Percentiles rank a stretch among this genome's conserved stretches.
Conservation (phyloP, 2,797 vertebrate species). For the Adrianichthys oophorus region DNA sequence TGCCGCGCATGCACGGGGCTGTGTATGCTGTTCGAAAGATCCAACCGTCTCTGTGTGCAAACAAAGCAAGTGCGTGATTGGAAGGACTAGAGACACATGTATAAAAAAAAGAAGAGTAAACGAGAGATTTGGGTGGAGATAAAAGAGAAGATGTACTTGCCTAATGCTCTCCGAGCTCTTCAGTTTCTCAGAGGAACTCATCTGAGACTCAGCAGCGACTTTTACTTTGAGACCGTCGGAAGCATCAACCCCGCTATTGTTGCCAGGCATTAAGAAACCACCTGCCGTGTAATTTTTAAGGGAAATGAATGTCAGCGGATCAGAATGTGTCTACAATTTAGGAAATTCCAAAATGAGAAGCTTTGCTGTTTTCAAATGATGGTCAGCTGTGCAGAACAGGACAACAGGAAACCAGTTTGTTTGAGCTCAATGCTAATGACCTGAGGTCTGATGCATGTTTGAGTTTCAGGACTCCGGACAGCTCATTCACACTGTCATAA, state of each 20-base stretch:
- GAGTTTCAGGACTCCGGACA: constrained; percentile 52
- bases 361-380: constrained; percentile 24
- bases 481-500: constrained; percentile 19
- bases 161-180: constrained; percentile 41
- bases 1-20: too few species aligned
- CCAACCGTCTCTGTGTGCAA: too few species aligned
- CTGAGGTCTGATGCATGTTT: background rate
- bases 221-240: constrained; percentile 49
- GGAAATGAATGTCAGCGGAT: constrained; percentile 16
- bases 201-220: constrained; percentile 56
- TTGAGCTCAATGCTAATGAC: too few species aligned
- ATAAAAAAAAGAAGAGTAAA: constrained; percentile 9
- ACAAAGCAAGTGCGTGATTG: background rate
- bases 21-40: too few species aligned
- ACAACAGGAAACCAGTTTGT: constrained; percentile 5
- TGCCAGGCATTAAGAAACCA: constrained; percentile 55
- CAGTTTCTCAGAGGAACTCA: constrained; percentile 30
- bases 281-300: constrained; percentile 48
- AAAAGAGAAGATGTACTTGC: constrained; percentile 47
- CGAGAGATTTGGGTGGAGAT: constrained; percentile 10
- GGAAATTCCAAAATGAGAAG: constrained; percentile 60
- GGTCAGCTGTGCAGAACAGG: constrained; percentile 40
- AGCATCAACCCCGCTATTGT: constrained; percentile 65
- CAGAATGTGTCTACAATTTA: constrained; percentile 45
- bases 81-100: constrained; percentile 7